A percentile compares a stretch with the other conserved stretches of the same genome.
Conservation (phyloP, 2,797 vertebrate genomes). For the Manis crassicaudata region DNA sequence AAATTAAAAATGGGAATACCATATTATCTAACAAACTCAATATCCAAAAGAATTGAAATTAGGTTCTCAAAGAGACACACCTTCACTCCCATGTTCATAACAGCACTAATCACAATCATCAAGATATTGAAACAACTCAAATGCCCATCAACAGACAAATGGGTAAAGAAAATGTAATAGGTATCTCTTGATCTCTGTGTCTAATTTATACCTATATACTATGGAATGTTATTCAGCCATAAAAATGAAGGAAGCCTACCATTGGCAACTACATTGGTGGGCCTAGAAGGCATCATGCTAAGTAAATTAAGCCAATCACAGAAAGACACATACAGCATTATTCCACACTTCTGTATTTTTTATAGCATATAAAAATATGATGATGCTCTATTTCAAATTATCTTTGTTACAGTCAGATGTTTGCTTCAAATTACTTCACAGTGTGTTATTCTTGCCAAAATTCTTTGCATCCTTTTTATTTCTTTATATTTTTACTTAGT, state of each 20-base stretch:
- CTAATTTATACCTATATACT: neutral
- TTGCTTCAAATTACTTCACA: neutral
- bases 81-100: no score
- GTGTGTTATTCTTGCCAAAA: neutral
- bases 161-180: neutral
- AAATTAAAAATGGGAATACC: neutral
- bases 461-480: neutral
- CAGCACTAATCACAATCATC: neutral
- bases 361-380: neutral
- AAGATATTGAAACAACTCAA: neutral
- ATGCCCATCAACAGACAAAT: neutral
- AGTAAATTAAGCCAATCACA: neutral
- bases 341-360: neutral
- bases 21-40: no score
- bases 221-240: no score
- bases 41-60: neutral
- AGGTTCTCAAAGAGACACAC: neutral
- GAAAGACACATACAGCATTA: neutral
- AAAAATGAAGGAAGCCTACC: neutral
- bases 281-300: neutral
- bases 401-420: neutral
- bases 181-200: neutral
- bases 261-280: no score
- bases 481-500: neutral
- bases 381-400: neutral